phyloP scores from a whole-genome alignment of 2,113 vertebrate genomes.

The Protobothrops flavoviridis region DNA sequence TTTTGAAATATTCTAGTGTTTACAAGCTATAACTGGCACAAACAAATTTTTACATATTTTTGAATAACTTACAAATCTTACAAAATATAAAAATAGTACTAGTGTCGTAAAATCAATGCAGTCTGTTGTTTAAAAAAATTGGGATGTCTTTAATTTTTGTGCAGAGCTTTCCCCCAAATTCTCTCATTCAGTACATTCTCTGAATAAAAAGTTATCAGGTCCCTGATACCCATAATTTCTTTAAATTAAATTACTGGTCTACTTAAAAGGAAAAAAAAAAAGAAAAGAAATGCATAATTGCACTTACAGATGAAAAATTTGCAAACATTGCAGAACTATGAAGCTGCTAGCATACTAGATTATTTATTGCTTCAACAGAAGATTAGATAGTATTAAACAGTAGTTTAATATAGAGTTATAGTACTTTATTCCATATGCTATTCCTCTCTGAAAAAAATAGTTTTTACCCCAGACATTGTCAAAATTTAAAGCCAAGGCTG shows the following conservation, averaged over 20 bases:
- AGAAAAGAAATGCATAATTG: not conserved
- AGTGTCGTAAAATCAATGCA: not conserved
- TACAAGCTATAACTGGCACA: not conserved
- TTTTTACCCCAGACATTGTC: constrained; percentile 19
- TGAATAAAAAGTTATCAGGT: not conserved
- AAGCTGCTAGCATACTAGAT: not conserved
- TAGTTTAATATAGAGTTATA: constrained; percentile 39
- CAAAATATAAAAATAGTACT: not conserved
- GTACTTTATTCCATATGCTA: constrained; percentile 37
- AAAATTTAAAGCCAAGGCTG: not conserved
- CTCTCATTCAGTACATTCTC: not conserved
- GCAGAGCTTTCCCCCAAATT: not conserved
- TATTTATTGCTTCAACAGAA: not conserved
- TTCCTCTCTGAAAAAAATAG: constrained; percentile 33
- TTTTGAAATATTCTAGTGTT: not conserved
- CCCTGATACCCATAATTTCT: not conserved
- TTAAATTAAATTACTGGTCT: not conserved
- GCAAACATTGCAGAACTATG: not conserved
- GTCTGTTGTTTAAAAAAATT: not conserved
- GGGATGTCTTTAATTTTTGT: not conserved
- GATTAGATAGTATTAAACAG: constrained; percentile 2
- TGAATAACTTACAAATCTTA: not conserved
- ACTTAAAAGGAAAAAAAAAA: not conserved
- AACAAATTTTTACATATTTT: not conserved
- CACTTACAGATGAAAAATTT: not conserved